A percentile compares a stretch with the other conserved stretches of the same genome.
These are phyloP conservation scores for Trachythela sp. DNA, from an alignment of 64 coral and sea anemone genomes.

Conservation along the genomic window DNA sequence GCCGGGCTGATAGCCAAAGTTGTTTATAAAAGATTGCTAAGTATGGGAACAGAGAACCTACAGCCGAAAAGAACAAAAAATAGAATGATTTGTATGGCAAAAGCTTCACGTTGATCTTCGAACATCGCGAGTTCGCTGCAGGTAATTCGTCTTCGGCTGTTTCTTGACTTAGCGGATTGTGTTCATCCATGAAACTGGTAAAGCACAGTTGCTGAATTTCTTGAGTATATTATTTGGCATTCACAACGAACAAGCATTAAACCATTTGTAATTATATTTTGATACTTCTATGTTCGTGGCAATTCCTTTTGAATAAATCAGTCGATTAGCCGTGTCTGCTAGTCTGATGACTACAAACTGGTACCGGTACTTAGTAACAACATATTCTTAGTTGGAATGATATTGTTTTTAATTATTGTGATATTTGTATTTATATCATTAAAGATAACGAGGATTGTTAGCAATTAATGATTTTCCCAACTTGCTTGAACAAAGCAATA, in stretches of 20 bases:
- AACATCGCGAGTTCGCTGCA: constrained; percentile 23
- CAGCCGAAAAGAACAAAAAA: constrained; percentile 81
- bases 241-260: not conserved
- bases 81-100: constrained; percentile 81
- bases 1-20: constrained; percentile 68
- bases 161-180: not conserved
- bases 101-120: constrained; percentile 47
- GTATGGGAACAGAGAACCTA: constrained; percentile 81
- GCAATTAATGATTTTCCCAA: not conserved
- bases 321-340: not conserved
- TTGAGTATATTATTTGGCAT: too few species aligned
- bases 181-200: not conserved
- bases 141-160: not conserved
- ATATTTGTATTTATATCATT: not conserved
- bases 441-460: not conserved
- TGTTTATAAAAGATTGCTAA: constrained; percentile 92
- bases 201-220: not conserved
- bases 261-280: not conserved
- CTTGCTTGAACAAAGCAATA: not conserved
- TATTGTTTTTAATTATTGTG: not conserved
- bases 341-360: not conserved
- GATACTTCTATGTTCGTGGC: not conserved
- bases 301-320: not conserved
- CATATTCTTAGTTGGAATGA: not conserved
- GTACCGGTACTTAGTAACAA: not conserved